These are phyloP conservation scores for Cerastoderma edule DNA, from an alignment of 2,888 invertebrate genomes.

Conservation along the genomic window DNA sequence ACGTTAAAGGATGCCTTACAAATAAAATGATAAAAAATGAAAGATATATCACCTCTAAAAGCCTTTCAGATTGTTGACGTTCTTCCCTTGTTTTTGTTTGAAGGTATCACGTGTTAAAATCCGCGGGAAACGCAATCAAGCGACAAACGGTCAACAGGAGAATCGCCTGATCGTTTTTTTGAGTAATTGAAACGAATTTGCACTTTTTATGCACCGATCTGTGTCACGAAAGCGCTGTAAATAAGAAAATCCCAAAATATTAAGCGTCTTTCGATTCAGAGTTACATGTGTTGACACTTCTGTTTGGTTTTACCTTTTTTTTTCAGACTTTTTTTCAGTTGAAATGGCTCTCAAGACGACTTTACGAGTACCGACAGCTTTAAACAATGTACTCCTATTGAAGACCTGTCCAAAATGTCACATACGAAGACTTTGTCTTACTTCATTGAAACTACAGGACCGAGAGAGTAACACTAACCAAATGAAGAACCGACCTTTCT, in stretches of 20 bases:
- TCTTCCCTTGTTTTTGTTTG: too few species aligned
- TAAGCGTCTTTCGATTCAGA: too few species aligned
- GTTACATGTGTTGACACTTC: neutral
- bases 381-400: neutral
- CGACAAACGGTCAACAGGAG: neutral
- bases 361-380: neutral
- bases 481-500: too few species aligned
- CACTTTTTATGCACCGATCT: neutral
- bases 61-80: too few species aligned
- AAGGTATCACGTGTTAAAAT: slow-evolving; percentile 33
- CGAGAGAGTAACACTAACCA: too few species aligned
- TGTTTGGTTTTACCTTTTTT: neutral
- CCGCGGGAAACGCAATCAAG: slow-evolving; percentile 37
- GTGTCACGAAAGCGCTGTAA: neutral
- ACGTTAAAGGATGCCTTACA: too few species aligned
- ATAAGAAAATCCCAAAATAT: too few species aligned
- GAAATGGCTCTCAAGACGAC: neutral
- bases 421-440: neutral
- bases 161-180: neutral
- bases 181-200: neutral
- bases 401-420: neutral
- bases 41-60: too few species aligned
- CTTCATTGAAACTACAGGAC: too few species aligned
- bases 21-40: too few species aligned
- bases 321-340: neutral